Evolutionary conservation across 1,140 invertebrate genomes (phyloP).

Genomic region (Drosophila neocordata): DNA sequence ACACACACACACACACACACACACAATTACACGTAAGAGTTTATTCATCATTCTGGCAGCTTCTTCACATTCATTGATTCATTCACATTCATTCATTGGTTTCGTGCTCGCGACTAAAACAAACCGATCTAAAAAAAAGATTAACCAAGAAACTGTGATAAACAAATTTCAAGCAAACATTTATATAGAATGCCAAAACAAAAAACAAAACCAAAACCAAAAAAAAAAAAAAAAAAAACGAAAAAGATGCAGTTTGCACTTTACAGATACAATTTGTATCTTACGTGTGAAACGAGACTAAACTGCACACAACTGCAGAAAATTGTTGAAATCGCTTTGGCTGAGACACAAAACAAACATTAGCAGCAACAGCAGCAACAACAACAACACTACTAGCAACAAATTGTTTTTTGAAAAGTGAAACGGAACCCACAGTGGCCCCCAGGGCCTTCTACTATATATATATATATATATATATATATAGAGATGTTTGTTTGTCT

Average conservation of each 20-base stretch:
- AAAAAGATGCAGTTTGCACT: slow-evolving; percentile 16
- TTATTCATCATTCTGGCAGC: background rate
- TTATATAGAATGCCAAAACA: slow-evolving; percentile 33
- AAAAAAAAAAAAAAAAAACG: slow-evolving; percentile 2
- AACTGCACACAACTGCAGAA: slow-evolving; percentile 47
- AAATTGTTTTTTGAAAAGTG: slow-evolving; percentile 62
- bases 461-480: no score
- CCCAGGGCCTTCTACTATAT: slow-evolving; percentile 46
- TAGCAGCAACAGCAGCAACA: slow-evolving; percentile 14
- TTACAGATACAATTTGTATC: slow-evolving; percentile 36
- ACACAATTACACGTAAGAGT: slow-evolving; percentile 19
- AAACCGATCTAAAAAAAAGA: slow-evolving; percentile 25
- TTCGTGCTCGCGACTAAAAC: slow-evolving; percentile 58
- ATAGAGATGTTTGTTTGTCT: slow-evolving; percentile 17
- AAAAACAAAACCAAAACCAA: background rate
- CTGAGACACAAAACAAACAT: slow-evolving; percentile 23
- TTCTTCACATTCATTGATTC: background rate
- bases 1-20: slow-evolving; percentile 32
- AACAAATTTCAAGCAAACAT: slow-evolving; percentile 59
- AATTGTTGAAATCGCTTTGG: slow-evolving; percentile 44
- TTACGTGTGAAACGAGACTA: slow-evolving; percentile 73
- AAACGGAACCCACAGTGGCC: slow-evolving; percentile 60
- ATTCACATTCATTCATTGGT: slow-evolving; percentile 73
- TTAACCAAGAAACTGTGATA: slow-evolving; percentile 43
- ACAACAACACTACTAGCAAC: slow-evolving; percentile 23